A percentile compares a stretch with the other conserved stretches of the same genome.
Evolutionary conservation across 2,113 vertebrate species (phyloP).

Genomic region (Pleuronectes platessa): DNA sequence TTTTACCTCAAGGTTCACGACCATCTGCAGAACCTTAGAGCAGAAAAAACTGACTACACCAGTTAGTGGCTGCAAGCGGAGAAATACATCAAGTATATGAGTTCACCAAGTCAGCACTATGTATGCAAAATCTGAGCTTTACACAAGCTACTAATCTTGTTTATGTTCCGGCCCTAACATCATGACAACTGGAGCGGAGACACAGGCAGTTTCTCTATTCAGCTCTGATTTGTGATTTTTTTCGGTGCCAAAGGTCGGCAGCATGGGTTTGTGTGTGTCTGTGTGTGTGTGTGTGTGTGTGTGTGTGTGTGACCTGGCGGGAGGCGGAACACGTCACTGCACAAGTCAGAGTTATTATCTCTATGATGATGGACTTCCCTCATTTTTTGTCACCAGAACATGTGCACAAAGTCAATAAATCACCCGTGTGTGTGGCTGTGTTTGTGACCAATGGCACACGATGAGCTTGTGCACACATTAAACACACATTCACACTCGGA

Average conservation of each 20-base stretch:
- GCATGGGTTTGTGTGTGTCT: too few species aligned
- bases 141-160: constrained; percentile 7
- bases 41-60: background rate
- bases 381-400: constrained; percentile 22
- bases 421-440: background rate
- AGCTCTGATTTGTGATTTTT: constrained; percentile 32
- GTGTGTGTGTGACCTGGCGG: constrained; percentile 6
- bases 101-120: background rate
- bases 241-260: constrained; percentile 6
- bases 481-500: too few species aligned
- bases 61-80: background rate
- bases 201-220: constrained; percentile 7
- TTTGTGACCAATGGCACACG: background rate
- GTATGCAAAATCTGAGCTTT: constrained; percentile 5
- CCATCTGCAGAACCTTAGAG: background rate
- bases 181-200: background rate
- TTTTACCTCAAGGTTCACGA: background rate
- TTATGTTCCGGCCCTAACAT: background rate
- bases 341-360: background rate
- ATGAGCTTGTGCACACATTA: background rate
- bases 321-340: constrained; percentile 16
- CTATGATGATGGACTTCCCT: constrained; percentile 16
- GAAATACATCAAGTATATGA: background rate
- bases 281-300: too few species aligned
- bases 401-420: background rate